These are phyloP conservation scores for Myocastor coypus DNA, from an alignment of 2,113 vertebrate species.

Conservation along the genomic window DNA sequence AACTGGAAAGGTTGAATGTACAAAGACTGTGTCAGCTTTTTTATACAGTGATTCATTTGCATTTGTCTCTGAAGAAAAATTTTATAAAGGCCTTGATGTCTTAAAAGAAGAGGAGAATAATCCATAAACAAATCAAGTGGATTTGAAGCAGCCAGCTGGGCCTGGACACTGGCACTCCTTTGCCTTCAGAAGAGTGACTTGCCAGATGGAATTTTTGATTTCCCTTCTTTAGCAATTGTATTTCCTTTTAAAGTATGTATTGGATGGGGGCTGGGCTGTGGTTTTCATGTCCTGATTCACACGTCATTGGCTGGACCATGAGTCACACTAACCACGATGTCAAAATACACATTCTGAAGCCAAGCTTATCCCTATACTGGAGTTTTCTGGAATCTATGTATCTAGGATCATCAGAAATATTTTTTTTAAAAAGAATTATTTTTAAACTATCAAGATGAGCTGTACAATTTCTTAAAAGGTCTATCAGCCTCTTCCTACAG, in stretches of 20 bases:
- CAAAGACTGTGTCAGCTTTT: neutral
- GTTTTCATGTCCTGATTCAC: neutral
- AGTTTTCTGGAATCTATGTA: constrained; percentile 62
- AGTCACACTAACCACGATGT: constrained; percentile 26
- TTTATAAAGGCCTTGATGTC: constrained; percentile 41
- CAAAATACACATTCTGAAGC: constrained; percentile 38
- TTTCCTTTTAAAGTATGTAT: constrained; percentile 54
- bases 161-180: neutral
- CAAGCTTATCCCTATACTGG: constrained; percentile 5
- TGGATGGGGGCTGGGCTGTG: neutral
- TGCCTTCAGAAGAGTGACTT: constrained; percentile 52
- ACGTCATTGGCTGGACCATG: neutral
- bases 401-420: neutral
- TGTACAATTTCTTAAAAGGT: neutral
- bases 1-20: neutral
- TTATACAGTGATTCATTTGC: neutral
- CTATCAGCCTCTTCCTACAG: neutral
- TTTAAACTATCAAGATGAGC: constrained; percentile 16
- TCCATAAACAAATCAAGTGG: constrained; percentile 22
- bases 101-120: constrained; percentile 37
- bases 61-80: constrained; percentile 39
- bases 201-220: neutral
- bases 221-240: constrained; percentile 45
- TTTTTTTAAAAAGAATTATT: too few species aligned
- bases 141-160: constrained; percentile 33